Evolutionary conservation across 2,797 vertebrate species (phyloP), one percentile per base, ranked within the genome.

Genomic region (Oreonectes daqikongensis): DNA sequence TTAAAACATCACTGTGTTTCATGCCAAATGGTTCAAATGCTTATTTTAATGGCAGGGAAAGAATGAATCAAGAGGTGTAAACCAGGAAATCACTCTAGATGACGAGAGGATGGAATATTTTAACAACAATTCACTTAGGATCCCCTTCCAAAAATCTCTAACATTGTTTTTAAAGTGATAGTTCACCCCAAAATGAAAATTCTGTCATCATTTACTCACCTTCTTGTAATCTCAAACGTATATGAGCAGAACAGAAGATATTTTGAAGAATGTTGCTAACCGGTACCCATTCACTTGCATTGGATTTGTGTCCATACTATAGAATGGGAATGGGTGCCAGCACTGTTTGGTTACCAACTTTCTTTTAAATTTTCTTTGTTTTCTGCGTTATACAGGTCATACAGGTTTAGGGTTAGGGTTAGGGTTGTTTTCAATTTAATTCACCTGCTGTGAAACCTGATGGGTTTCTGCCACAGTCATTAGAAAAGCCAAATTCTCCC

Each of bases 81-180:
- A 65, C 61, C 30, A 73, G 71, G 46, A 72, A 38, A 32, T 64
- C 32, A 53, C 44, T 73, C 5, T 64, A 28, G 60, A 64, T 11
- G 32, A 72, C 38, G 44, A 72, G 40, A 61, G 61, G 30, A 28
- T 52, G 22, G 17, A 64, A 52, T 64, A 15, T 65, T 52, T 8
- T 55, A 4, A 55, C 48, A 42, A 44, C 35, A 66, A 75, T 44
- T 52, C 3, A 28, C 52, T 50, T 6, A 9, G 20, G 15, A 18
- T 18, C 46, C 46, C 17, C 26, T 5, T 20, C 28, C 57, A 44
- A 30, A 28, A 3, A 42, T 42, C 0, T 42, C 12, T 1, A 14
- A 42, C 40, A 1, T 1, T n/a, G 4, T 65, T 26, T 28, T 42
- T 2, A 15, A 35, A 20, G 35, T 22, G 28, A n/a, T n/a, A n/a